Percentiles rank a stretch among this genome's conserved stretches.
Conservation (phyloP, 2,113 vertebrate genomes). For the Nicator chloris region DNA sequence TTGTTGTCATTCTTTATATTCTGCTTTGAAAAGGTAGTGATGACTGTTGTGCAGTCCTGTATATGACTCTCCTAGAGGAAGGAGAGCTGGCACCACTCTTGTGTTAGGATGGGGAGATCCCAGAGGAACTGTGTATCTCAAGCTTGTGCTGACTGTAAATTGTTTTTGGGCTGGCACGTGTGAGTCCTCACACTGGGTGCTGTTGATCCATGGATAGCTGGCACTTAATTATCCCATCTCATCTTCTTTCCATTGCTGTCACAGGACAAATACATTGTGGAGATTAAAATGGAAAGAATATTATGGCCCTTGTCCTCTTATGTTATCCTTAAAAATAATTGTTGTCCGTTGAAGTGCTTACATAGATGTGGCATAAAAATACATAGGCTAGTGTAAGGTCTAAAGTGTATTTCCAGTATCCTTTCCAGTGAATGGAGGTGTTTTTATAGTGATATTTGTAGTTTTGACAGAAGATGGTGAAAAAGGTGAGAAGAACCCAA, state of each 20-base stretch:
- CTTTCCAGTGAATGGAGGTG: neutral
- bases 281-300: neutral
- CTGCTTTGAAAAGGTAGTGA: neutral
- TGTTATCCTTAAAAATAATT: neutral
- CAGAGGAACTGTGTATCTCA: neutral
- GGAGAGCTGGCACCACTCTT: neutral
- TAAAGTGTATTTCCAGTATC: neutral
- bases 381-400: neutral
- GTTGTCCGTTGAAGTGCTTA: neutral
- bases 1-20: neutral
- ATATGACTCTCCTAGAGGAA: neutral
- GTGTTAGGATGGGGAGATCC: neutral
- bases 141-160: neutral
- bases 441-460: neutral
- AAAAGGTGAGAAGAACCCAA: neutral
- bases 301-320: neutral
- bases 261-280: neutral
- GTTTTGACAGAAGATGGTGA: neutral
- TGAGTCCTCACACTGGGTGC: neutral
- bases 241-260: neutral
- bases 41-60: neutral
- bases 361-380: neutral
- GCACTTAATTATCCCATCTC: neutral
- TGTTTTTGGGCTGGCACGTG: neutral
- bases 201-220: neutral